Percentiles rank a stretch among this genome's conserved stretches.
Evolutionary conservation across 2,113 vertebrate genomes (phyloP).

Genomic region (Pao palembangensis): DNA sequence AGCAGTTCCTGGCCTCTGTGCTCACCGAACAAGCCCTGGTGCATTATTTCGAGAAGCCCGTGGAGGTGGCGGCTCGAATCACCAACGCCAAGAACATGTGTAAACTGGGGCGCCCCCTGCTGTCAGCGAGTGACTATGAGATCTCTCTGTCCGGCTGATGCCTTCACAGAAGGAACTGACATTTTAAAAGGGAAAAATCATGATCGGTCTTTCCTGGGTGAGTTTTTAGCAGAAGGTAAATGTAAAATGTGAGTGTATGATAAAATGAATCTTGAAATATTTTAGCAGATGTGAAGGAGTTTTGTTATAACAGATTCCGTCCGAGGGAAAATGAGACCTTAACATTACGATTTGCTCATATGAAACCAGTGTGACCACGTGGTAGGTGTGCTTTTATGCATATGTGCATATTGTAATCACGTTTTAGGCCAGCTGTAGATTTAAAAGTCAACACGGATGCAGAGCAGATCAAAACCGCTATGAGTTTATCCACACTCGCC

Average conservation of each 20-base stretch:
- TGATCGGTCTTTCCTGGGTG: not conserved
- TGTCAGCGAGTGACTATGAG: slow-evolving; percentile 89
- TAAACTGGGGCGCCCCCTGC: slow-evolving; percentile 81
- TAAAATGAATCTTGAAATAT: slow-evolving; percentile 57
- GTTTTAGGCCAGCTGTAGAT: slow-evolving; percentile 57
- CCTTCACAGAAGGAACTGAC: not conserved
- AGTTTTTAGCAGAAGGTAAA: slow-evolving; percentile 20
- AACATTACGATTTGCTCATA: slow-evolving; percentile 35
- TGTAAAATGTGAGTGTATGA: slow-evolving; percentile 31
- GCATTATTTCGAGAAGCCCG: slow-evolving; percentile 92
- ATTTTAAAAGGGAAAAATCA: slow-evolving; percentile 23
- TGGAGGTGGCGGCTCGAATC: slow-evolving; percentile 84
- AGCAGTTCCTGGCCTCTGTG: slow-evolving; percentile 94
- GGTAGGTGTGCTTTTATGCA: slow-evolving; percentile 69
- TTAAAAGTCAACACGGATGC: slow-evolving; percentile 46
- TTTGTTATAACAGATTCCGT: slow-evolving; percentile 53
- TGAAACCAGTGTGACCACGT: slow-evolving; percentile 49
- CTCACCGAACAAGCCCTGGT: slow-evolving; percentile 93
- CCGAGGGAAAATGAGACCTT: slow-evolving; percentile 27
- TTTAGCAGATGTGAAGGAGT: slow-evolving; percentile 60
- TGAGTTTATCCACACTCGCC: slow-evolving; percentile 31
- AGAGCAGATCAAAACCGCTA: slow-evolving; percentile 24
- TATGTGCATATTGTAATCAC: slow-evolving; percentile 63
- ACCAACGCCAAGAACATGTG: slow-evolving; percentile 89
- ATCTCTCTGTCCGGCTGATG: slow-evolving; percentile 89